Conservation (phyloP, 2,888 invertebrate genomes). For the Coelinius sp. region DNA sequence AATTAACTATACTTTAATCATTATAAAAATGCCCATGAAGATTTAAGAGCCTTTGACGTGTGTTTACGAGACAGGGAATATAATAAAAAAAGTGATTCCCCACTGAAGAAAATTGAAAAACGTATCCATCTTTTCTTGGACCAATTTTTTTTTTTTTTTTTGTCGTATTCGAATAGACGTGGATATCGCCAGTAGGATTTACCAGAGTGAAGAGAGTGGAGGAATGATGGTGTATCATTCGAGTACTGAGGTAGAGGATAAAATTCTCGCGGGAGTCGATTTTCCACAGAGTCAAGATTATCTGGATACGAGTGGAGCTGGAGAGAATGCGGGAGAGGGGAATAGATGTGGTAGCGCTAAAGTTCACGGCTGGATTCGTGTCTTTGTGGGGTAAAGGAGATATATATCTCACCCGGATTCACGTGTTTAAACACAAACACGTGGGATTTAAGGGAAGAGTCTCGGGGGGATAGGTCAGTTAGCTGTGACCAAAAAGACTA, state of each 20-base stretch:
- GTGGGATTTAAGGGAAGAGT: neutral
- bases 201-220: neutral
- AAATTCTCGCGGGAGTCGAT: conserved; percentile 20
- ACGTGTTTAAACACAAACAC: conserved; percentile 32
- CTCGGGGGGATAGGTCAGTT: conserved; percentile 11
- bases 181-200: conserved; percentile 34
- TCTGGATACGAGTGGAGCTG: conserved; percentile 6
- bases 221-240: neutral
- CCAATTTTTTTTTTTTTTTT: conserved; percentile 17
- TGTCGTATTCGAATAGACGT: neutral
- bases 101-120: conserved; percentile 35
- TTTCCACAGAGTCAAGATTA: conserved; percentile 26
- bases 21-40: neutral
- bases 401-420: conserved; percentile 46
- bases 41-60: conserved; percentile 6
- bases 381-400: conserved; percentile 41
- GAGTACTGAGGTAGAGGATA: neutral
- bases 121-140: conserved; percentile 13
- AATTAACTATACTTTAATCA: neutral
- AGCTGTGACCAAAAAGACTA: neutral
- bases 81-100: neutral
- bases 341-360: conserved; percentile 45
- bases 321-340: neutral
- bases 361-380: conserved; percentile 51
- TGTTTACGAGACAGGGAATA: conserved; percentile 24